A percentile compares a stretch with the other conserved stretches of the same genome.
Evolutionary conservation across 2,113 vertebrate genomes (phyloP).

Genomic region (Chinchilla lanigera): DNA sequence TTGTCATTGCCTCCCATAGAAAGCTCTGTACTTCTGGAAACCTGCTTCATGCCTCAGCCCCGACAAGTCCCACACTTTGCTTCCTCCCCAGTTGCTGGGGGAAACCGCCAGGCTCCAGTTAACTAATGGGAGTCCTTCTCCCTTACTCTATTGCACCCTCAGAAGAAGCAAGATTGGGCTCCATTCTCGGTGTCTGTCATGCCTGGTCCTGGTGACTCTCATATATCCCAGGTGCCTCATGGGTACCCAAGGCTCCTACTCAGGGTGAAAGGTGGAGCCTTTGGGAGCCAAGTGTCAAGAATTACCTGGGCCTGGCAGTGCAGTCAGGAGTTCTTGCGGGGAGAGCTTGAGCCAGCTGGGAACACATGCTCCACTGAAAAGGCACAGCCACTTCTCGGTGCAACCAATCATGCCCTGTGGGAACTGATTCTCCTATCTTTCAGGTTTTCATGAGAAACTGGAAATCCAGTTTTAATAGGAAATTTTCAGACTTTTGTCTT

Average conservation of each 20-base stretch:
- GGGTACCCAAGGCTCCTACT: neutral
- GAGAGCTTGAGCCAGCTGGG: neutral
- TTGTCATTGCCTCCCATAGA: conserved; percentile 38
- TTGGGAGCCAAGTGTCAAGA: neutral
- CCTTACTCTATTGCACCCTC: neutral
- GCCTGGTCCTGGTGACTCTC: neutral
- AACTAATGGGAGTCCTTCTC: neutral
- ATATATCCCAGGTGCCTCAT: neutral
- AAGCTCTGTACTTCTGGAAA: neutral
- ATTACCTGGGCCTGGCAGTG: rapidly evolving
- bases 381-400: neutral
- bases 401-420: neutral
- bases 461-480: neutral
- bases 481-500: conserved; percentile 18
- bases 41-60: neutral
- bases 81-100: neutral
- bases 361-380: rapidly evolving
- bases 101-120: neutral
- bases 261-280: neutral
- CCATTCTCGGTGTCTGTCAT: neutral
- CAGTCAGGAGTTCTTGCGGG: neutral
- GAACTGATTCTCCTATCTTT: neutral
- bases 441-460: neutral
- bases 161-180: neutral
- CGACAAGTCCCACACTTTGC: neutral